Evolutionary conservation across 2,113 vertebrate species (phyloP), one percentile per base, ranked within the genome.

Genomic region (Synodontis membranacea): DNA sequence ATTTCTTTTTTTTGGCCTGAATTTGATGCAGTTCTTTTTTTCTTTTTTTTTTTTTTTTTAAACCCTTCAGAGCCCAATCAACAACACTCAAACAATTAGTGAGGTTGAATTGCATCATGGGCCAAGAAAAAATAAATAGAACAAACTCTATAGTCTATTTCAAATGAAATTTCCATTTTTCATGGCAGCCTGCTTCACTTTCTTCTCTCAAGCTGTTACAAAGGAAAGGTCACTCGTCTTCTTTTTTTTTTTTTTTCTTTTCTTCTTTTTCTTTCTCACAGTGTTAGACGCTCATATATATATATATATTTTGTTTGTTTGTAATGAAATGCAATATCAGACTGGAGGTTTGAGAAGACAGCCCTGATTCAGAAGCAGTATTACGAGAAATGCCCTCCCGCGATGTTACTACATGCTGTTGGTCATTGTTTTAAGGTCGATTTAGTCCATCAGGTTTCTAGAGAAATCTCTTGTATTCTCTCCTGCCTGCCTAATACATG

Each of bases 241-340:
- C 86, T 79, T 87, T 60, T 9, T 28, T 19, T 81, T 81, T 81
- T 80, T 76, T 90, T 87, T 89, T 86, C 88, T 85, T 80, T 85
- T 75, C 7, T 17, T 23, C 78, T 58, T 81, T 80, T 66, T 93
- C n/a, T n/a, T n/a, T n/a, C n/a, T n/a, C n/a, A n/a, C 94, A 95
- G 95, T 95, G 93, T 96, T 95, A 95, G 34, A 56, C 48, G 37
- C 66, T 86, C 50, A 92, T 90, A 86, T 93, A 84, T 93, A n/a
- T n/a, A n/a, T n/a, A n/a, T n/a, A n/a, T n/a, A n/a, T 86, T 93
- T 84, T 66, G 28, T 88, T 52, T 88, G 93, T 90, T 89, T 90
- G 93, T 83, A 93, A 93, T 93, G 91, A 93, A 95, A 96, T 95
- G 95, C 95, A 96, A 95, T 96, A 96, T 95, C 93, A 94, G 93